Base-by-base conservation (phyloP, 2,113 vertebrate genomes). In the Oryzias curvinotus region DNA sequence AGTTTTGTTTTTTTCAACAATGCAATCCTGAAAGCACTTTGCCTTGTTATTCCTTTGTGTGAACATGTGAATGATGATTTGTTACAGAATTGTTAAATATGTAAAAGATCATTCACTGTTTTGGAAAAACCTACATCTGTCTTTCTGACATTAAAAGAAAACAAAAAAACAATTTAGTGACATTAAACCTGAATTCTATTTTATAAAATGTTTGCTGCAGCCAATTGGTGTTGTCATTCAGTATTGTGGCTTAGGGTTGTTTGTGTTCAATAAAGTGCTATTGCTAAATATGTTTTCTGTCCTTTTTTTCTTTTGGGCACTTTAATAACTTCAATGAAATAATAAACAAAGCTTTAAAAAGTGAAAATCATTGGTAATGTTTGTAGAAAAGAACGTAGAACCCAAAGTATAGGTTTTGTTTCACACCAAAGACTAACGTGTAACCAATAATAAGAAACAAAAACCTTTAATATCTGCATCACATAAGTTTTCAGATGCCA, bases 221-320 rank as follows among this genome's bases (percentile, higher is more conserved):
- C 92, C 91, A 88, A 89, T 91, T 89, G 91, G 90, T 93, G 90
- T 93, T 88, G 92, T 88, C 90, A 87, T 90, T 93, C 93, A 92
- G 90, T 91, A 90, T 92, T 90, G 93, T 94, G 93, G 93, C 94
- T 96, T 95, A 94, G 93, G 94, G 93, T 93, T 92, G 91, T 91
- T 93, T 92, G 89, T 93, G 93, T 95, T 95, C 84, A 93, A 97
- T 96, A 94, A 96, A 95, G 91, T 94, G 93, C 94, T 95, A 76
- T 93, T 93, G 94, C 93, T 94, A 92, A 88, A 94, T 93, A 92
- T 68, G 71, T 69, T 14, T 15, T 17, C 63, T 19, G 53, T 58
- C 44, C 36, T 65, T 52, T 25, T 52, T 7, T 78, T 21, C 25
- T 61, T 62, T 64, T 45, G 23, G n/a, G 12, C 4, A 48, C 18